Conservation (phyloP, 2,113 vertebrate species). For the Marcusenius ussheri region DNA sequence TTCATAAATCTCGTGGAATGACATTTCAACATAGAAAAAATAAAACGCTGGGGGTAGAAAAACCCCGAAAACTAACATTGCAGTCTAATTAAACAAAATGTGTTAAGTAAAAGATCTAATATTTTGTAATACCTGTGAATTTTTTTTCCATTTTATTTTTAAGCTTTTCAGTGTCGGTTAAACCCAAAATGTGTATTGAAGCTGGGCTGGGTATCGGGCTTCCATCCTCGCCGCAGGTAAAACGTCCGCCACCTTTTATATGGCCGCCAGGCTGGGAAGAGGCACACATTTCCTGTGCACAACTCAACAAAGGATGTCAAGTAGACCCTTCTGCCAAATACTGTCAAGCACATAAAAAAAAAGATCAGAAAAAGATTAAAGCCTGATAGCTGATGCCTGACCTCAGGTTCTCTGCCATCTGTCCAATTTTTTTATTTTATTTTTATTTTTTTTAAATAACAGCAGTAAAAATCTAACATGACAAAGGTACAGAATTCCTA, state of each 20-base stretch:
- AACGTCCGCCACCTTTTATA: not conserved
- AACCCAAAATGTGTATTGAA: not conserved
- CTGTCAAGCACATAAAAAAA: not conserved
- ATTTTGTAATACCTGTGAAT: not conserved
- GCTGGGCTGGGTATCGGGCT: not conserved
- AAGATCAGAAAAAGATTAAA: not conserved
- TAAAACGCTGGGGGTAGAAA: not conserved
- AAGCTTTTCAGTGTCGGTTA: not conserved
- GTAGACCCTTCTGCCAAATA: not conserved
- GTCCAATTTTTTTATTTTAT: not conserved
- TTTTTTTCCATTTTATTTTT: not conserved
- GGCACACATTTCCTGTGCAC: not conserved
- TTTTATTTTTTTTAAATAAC: not conserved
- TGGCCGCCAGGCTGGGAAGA: not conserved
- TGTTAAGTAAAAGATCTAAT: not conserved
- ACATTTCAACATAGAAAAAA: not conserved
- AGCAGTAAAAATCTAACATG: not conserved
- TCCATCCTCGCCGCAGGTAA: not conserved
- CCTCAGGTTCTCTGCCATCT: not conserved
- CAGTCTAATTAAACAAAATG: conserved; percentile 15
- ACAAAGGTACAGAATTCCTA: not conserved
- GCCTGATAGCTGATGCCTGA: not conserved
- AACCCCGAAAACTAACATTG: not conserved
- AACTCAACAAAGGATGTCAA: not conserved
- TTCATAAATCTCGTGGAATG: not conserved